Evolutionary conservation across 2,113 vertebrate genomes (phyloP), one percentile per base, ranked within the genome.

Genomic region (Girardinichthys multiradiatus): DNA sequence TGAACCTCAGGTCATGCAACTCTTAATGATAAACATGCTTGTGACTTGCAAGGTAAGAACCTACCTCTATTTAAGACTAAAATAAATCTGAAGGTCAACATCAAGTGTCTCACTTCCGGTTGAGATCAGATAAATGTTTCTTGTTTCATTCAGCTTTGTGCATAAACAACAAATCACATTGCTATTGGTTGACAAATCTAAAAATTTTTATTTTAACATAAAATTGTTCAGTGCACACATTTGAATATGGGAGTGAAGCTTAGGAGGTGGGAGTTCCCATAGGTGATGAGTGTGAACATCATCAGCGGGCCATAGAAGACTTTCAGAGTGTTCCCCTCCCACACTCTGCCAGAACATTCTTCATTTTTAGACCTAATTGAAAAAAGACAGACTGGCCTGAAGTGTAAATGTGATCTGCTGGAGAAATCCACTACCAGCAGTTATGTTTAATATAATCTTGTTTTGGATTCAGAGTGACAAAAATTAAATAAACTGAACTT

Each of bases 341-440:
- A 28, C 79, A 83, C 42, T 73, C 82, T 85, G 83, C 81, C 82
- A 86, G 82, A 82, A 76, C 64, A 89, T 84, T 79, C 67, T 72
- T 90, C 77, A 80, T 81, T 79, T 81, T 85, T 78, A 76, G 68
- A 76, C 67, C 80, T 92, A 92, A 94, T 93, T 93, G 90, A 93
- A 93, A 94, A 91, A 89, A 90, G 93, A 93, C 90, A 87, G 87
- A 89, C 90, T 87, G 86, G 89, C 91, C 65, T 45, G 26, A 57
- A 79, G 77, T 81, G 79, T 80, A 87, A 88, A 90, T 93, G 84
- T 92, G 89, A 92, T 90, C 84, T 91, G 82, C 86, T 90, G 83
- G 78, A 87, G 64, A 90, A 90, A 89, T 91, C 91, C 84, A 85
- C 83, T 76, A 88, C 74, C 76, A 81, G 54, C 81, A 66, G 48